Evolutionary conservation across 2,888 invertebrate species (phyloP).

Genomic region (Himalopsyche anomala): DNA sequence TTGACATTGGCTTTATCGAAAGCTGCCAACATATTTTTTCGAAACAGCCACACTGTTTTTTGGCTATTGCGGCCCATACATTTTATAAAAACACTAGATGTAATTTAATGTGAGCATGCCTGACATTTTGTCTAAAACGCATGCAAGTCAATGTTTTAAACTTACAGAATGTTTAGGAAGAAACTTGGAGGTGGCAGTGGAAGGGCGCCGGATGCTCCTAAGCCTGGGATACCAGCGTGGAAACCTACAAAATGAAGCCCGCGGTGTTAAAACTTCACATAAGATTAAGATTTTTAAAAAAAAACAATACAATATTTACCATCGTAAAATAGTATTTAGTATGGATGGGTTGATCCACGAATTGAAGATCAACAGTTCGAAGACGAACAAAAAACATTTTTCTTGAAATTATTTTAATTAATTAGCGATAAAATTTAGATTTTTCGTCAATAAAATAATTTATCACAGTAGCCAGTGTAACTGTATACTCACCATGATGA

Average conservation of each 20-base stretch:
- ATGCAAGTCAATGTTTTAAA: slow-evolving; percentile 53
- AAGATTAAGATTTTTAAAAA: no score
- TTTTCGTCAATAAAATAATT: not conserved
- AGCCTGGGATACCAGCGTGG: slow-evolving; percentile 65
- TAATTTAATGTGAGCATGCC: no score
- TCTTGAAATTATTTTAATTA: not conserved
- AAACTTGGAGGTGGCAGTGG: slow-evolving; percentile 75
- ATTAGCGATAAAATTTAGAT: not conserved
- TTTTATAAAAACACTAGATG: no score
- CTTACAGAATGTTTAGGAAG: slow-evolving; percentile 89
- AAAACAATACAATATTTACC: no score
- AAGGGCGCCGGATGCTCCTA: slow-evolving; percentile 70
- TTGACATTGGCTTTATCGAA: no score
- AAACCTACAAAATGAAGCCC: slow-evolving; percentile 51
- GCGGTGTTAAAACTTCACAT: not conserved
- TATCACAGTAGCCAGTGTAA: not conserved
- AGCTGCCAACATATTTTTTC: no score
- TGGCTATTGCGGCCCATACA: not conserved
- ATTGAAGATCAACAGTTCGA: no score
- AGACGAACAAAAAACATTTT: no score
- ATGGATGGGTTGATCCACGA: no score
- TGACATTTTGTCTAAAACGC: not conserved
- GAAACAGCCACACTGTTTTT: not conserved
- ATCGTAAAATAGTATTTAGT: no score
- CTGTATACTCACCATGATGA: slow-evolving; percentile 66